Conservation (phyloP, 2,113 vertebrate genomes). For the Cinclus cinclus region DNA sequence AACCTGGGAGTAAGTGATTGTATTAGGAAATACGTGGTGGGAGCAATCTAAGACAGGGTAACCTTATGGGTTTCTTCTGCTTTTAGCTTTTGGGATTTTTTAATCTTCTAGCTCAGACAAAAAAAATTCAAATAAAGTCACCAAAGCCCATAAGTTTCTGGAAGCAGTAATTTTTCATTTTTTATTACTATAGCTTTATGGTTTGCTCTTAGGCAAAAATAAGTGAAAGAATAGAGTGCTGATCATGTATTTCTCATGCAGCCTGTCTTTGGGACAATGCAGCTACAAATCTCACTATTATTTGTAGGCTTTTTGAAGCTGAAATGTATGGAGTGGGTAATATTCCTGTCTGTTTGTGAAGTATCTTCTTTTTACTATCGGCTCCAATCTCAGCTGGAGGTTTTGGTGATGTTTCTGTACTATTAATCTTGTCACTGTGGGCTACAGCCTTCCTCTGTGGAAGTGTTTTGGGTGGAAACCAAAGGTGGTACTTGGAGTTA, state of each 20-base stretch:
- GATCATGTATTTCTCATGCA: slow-evolving; percentile 6
- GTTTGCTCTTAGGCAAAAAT: slow-evolving; percentile 19
- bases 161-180: slow-evolving; percentile 2
- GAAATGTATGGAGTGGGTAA: not conserved
- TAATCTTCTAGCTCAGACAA: not conserved
- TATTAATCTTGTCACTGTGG: not conserved
- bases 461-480: not conserved
- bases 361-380: not conserved
- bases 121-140: not conserved
- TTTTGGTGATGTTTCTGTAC: not conserved
- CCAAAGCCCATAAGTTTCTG: not conserved
- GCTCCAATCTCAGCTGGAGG: not conserved
- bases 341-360: not conserved
- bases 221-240: not conserved
- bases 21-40: not conserved
- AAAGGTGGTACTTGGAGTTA: not conserved
- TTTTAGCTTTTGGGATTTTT: not conserved
- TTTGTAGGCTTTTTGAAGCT: not conserved
- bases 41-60: not conserved
- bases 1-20: not conserved
- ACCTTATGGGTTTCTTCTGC: not conserved
- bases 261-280: not conserved
- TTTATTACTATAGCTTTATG: slow-evolving; percentile 6
- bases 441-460: not conserved
- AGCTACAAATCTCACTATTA: not conserved